Evolutionary conservation across 2,888 invertebrate species (phyloP).

Genomic region (Agelastica alni): DNA sequence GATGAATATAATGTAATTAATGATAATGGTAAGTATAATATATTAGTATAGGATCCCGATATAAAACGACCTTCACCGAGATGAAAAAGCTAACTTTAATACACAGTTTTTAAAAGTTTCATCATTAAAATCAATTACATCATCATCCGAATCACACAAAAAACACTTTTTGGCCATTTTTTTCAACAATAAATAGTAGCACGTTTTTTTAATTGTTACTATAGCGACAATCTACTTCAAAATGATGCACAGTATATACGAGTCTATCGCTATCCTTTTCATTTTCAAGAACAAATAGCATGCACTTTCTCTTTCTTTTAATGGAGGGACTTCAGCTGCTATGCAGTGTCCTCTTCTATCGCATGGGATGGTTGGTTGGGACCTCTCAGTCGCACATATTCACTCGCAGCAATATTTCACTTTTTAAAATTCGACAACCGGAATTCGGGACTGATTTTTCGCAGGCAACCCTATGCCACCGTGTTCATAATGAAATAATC

Average conservation of each 20-base stretch:
- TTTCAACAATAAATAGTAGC: neutral
- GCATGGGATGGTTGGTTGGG: conserved; percentile 9
- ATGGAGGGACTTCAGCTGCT: conserved; percentile 5
- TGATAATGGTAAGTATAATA: conserved; percentile 14
- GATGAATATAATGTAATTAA: conserved; percentile 19
- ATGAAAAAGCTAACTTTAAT: no score
- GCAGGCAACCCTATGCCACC: conserved; percentile 7
- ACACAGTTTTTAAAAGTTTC: neutral
- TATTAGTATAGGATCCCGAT: no score
- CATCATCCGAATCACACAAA: neutral
- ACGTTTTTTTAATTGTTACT: neutral
- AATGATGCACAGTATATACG: conserved; percentile 1
- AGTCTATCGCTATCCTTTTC: conserved; percentile 13
- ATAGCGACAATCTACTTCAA: neutral
- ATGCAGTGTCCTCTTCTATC: conserved; percentile 6
- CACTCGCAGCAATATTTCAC: conserved; percentile 13
- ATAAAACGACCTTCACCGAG: no score
- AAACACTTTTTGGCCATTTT: neutral
- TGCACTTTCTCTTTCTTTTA: conserved; percentile 1
- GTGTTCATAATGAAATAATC: neutral
- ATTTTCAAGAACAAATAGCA: conserved; percentile 2
- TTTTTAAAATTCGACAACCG: conserved; percentile 13
- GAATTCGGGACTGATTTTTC: conserved; percentile 11
- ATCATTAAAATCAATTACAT: neutral
- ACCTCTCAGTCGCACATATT: conserved; percentile 7